Evolutionary conservation across 2,113 vertebrate species (phyloP).

Genomic region (Brienomyrus brachyistius): DNA sequence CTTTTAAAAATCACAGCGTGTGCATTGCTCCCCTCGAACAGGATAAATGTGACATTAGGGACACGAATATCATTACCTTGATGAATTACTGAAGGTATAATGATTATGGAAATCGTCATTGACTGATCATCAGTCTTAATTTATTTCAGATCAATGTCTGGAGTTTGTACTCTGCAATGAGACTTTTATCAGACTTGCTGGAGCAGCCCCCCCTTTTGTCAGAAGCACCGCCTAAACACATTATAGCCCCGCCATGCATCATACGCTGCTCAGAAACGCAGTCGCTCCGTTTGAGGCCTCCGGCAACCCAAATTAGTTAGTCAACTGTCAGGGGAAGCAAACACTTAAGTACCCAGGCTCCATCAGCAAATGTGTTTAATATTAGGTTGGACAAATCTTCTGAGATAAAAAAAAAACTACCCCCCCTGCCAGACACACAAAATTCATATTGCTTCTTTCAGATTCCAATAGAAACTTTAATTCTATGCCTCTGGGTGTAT

Average conservation of each 20-base stretch:
- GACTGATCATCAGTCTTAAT: conserved; percentile 79
- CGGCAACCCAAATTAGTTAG: conserved; percentile 46
- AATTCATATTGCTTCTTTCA: conserved; percentile 8
- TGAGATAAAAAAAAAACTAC: neutral
- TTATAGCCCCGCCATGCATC: conserved; percentile 42
- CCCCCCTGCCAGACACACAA: neutral
- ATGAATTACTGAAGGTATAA: conserved; percentile 75
- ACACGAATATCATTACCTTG: conserved; percentile 76
- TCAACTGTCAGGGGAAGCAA: conserved; percentile 33
- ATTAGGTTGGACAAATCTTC: conserved; percentile 39
- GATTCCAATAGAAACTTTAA: conserved; percentile 20
- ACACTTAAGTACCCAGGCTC: conserved; percentile 31
- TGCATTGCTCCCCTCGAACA: conserved; percentile 56
- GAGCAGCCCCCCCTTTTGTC: conserved; percentile 48
- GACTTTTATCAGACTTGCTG: conserved; percentile 63
- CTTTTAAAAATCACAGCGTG: conserved; percentile 61
- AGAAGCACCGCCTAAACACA: conserved; percentile 48
- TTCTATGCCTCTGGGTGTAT: conserved; percentile 7
- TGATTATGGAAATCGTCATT: conserved; percentile 82
- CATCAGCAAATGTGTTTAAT: conserved; percentile 42
- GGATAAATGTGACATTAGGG: conserved; percentile 76
- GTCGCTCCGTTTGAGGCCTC: conserved; percentile 40
- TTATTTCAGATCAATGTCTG: conserved; percentile 64
- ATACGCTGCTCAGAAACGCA: conserved; percentile 44
- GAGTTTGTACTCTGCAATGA: conserved; percentile 47